Evolutionary conservation across 37 sponge, comb jelly and placozoan species (phyloP).

Genomic region (Mnemiopsis leidyi): DNA sequence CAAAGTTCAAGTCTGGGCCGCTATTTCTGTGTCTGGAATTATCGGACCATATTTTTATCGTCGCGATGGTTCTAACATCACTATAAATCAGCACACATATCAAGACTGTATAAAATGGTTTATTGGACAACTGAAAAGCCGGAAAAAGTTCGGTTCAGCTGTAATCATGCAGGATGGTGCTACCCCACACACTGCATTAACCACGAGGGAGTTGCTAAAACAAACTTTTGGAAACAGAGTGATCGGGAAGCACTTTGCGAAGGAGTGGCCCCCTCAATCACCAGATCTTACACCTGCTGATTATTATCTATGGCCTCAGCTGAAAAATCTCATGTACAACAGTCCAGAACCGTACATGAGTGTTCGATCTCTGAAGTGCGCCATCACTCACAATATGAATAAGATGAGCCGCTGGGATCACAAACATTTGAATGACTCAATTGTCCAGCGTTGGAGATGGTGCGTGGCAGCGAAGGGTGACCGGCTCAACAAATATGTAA

Average conservation of each 20-base stretch:
- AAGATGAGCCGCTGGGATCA: too few relatives aligned
- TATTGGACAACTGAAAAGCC: neutral
- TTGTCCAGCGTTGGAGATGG: too few relatives aligned
- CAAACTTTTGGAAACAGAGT: too few relatives aligned
- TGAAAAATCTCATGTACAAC: too few relatives aligned
- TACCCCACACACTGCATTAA: neutral
- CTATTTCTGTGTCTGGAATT: neutral
- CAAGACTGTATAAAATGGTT: neutral
- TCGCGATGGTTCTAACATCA: neutral
- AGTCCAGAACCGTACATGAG: neutral
- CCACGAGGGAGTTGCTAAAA: neutral
- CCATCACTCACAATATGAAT: too few relatives aligned
- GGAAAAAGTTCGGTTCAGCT: neutral
- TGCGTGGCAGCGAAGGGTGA: too few relatives aligned
- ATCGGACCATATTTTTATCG: neutral
- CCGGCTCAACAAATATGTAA: too few relatives aligned
- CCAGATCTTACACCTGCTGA: neutral
- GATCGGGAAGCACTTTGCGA: too few relatives aligned
- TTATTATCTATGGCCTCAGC: neutral
- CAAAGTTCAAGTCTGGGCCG: neutral
- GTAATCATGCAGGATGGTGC: neutral
- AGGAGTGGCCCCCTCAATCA: too few relatives aligned
- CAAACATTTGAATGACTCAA: too few relatives aligned
- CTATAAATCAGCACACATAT: neutral
- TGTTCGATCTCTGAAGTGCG: neutral